Conservation (phyloP, 2,113 vertebrate genomes). For the Theristicus caerulescens region DNA sequence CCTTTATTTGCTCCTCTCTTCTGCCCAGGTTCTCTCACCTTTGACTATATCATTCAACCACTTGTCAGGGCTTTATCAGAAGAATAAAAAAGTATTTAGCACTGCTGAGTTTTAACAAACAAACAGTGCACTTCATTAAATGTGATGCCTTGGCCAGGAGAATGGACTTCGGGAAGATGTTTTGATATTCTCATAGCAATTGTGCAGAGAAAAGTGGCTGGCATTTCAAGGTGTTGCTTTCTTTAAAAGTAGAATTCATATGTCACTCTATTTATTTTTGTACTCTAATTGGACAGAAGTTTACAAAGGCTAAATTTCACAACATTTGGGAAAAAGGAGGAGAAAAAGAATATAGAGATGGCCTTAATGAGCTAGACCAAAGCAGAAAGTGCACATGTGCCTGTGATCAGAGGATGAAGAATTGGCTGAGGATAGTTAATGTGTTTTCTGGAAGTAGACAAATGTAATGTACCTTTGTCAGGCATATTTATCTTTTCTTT, state of each 20-base stretch:
- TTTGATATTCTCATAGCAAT: background rate
- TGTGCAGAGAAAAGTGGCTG: background rate
- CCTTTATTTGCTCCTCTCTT: background rate
- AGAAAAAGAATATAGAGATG: background rate
- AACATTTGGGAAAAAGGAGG: background rate
- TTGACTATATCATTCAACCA: background rate
- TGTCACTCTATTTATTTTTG: background rate
- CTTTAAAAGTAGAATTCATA: background rate
- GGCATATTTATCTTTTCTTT: background rate
- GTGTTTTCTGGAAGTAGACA: background rate
- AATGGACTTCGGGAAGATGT: background rate
- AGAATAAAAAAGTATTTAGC: background rate
- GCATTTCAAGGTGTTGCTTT: background rate
- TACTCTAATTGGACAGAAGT: background rate
- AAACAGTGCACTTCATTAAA: background rate
- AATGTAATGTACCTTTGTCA: background rate
- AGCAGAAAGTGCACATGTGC: background rate
- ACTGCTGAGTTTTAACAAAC: background rate
- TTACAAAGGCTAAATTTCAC: background rate
- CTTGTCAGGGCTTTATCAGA: background rate
- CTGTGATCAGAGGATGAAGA: background rate
- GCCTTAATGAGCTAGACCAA: background rate
- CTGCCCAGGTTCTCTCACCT: background rate
- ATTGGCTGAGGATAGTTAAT: background rate
- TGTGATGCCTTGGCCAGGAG: background rate